Conservation (phyloP, 2,797 vertebrate genomes). For the Sebastes elongatus region DNA sequence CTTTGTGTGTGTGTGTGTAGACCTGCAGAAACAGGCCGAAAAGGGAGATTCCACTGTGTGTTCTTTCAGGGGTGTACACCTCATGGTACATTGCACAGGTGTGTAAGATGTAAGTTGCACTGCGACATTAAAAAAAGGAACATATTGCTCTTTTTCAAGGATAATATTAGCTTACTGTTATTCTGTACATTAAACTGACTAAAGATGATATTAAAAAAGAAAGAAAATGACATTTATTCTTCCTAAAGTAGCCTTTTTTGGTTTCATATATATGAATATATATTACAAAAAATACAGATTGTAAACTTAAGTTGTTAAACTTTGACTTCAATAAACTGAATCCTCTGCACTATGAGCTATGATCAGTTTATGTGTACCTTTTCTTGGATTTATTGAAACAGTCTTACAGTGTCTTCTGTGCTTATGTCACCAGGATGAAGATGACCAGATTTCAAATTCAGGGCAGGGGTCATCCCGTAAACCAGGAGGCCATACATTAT, state of each 20-base stretch:
- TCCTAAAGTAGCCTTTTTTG: conserved; percentile 91
- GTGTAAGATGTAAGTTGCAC: conserved; percentile 96
- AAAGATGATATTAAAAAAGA: conserved; percentile 84
- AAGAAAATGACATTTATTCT: conserved; percentile 91
- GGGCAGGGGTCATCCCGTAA: background rate
- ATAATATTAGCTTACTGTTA: conserved; percentile 92
- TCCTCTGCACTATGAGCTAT: conserved; percentile 87
- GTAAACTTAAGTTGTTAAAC: conserved; percentile 87
- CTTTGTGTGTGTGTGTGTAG: conserved; percentile 79
- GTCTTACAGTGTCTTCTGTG: background rate
- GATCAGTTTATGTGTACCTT: conserved; percentile 41
- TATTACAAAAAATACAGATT: conserved; percentile 86
- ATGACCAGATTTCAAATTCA: background rate
- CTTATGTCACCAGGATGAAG: background rate
- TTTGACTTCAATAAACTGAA: conserved; percentile 93
- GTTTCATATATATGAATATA: conserved; percentile 89
- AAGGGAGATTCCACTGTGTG: conserved; percentile 91
- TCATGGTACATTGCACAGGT: conserved; percentile 94
- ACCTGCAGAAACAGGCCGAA: conserved; percentile 87
- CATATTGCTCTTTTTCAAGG: conserved; percentile 95
- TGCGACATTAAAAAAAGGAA: conserved; percentile 97
- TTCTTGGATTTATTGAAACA: conserved; percentile 21
- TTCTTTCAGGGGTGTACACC: conserved; percentile 91
- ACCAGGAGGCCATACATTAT: background rate
- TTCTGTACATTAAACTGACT: conserved; percentile 91